Percentiles rank a stretch among this genome's conserved stretches.
Conservation (phyloP, 2,888 invertebrate species). For the Meganola albula region DNA sequence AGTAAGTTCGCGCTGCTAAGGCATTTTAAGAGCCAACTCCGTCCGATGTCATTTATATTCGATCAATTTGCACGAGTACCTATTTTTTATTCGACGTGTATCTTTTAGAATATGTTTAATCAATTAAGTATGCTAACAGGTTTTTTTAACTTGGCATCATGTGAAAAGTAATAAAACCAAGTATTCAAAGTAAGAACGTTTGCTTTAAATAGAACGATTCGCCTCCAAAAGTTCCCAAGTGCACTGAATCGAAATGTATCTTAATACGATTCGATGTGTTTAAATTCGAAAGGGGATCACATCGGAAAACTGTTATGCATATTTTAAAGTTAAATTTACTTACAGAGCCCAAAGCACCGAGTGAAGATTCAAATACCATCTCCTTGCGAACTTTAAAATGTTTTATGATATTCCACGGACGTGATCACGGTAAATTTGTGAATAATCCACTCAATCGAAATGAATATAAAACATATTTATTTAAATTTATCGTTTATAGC, state of each 20-base stretch:
- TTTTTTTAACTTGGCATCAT: neutral
- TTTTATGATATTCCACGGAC: conserved; percentile 61
- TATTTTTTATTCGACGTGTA: too few relatives aligned
- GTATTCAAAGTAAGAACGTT: conserved; percentile 12
- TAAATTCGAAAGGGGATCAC: conserved; percentile 72
- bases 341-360: conserved; percentile 49
- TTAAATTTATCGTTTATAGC: conserved; percentile 31
- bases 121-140: neutral
- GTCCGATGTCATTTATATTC: too few relatives aligned
- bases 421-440: conserved; percentile 51
- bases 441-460: conserved; percentile 46
- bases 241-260: conserved; percentile 72
- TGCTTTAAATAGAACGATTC: conserved; percentile 45
- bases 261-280: conserved; percentile 72
- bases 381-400: conserved; percentile 63
- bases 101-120: neutral
- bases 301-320: conserved; percentile 77
- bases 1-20: too few relatives aligned
- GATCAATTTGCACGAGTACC: too few relatives aligned
- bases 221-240: conserved; percentile 49
- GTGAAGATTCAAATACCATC: conserved; percentile 60
- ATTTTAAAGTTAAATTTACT: conserved; percentile 77
- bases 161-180: neutral
- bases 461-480: conserved; percentile 39
- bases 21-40: too few relatives aligned